A percentile compares a stretch with the other conserved stretches of the same genome.
Evolutionary conservation across 2,113 vertebrate genomes (phyloP).

Genomic region (Menura novaehollandiae): DNA sequence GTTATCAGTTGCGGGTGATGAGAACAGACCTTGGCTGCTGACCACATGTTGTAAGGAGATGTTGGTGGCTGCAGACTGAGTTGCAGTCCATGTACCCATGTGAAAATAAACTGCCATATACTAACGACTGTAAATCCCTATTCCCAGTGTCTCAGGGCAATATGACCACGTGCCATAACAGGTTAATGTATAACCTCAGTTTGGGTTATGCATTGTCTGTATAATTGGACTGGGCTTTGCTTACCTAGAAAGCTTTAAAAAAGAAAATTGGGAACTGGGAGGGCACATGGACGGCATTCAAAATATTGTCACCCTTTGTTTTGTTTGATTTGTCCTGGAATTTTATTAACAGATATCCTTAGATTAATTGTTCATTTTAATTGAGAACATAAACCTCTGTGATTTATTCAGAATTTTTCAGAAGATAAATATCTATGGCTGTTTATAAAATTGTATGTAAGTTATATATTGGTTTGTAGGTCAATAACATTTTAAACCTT

Average conservation of each 20-base stretch:
- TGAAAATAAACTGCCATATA: neutral
- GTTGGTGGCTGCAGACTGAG: neutral
- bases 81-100: neutral
- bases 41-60: neutral
- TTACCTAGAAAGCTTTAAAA: neutral
- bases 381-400: neutral
- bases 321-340: neutral
- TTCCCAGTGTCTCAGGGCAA: neutral
- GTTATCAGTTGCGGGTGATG: neutral
- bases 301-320: neutral
- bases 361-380: neutral
- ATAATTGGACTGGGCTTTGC: neutral
- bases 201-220: neutral
- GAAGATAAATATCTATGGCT: neutral
- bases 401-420: neutral
- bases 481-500: neutral
- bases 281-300: neutral
- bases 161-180: neutral
- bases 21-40: neutral
- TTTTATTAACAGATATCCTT: neutral
- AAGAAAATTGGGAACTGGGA: neutral
- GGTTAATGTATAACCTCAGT: neutral
- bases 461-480: neutral
- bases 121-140: neutral
- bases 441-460: neutral